Conservation (phyloP, 2,113 vertebrate genomes). For the Clarias batrachus region DNA sequence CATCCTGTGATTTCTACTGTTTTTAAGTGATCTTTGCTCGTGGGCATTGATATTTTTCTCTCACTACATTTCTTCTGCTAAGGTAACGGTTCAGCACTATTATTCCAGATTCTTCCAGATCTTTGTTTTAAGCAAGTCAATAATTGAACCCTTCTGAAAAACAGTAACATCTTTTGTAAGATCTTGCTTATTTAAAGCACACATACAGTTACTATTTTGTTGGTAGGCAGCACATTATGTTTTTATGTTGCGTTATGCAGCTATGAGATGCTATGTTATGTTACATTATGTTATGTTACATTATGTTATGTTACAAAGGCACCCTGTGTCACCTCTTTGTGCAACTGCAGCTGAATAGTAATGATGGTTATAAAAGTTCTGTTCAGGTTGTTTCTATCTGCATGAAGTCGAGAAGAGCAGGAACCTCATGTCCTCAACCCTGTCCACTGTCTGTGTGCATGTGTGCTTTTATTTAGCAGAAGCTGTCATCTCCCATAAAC, state of each 20-base stretch:
- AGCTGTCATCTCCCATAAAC: slow-evolving; percentile 75
- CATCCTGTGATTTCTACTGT: too few relatives aligned
- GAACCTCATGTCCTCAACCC: slow-evolving; percentile 51
- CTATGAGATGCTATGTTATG: not conserved
- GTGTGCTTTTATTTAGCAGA: slow-evolving; percentile 71
- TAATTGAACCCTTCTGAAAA: too few relatives aligned
- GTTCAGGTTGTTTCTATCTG: slow-evolving; percentile 36
- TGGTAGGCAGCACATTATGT: not conserved
- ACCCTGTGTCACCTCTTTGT: not conserved
- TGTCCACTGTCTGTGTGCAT: slow-evolving; percentile 54
- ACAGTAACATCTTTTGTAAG: too few relatives aligned
- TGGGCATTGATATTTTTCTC: too few relatives aligned
- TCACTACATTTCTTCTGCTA: too few relatives aligned
- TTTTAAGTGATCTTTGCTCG: too few relatives aligned
- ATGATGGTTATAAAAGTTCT: slow-evolving; percentile 45
- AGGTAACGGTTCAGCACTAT: too few relatives aligned
- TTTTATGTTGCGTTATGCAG: not conserved
- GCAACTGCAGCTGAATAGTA: slow-evolving; percentile 35
- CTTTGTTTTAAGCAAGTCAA: too few relatives aligned
- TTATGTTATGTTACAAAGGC: not conserved
- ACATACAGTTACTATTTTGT: too few relatives aligned
- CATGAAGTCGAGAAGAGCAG: slow-evolving; percentile 39
- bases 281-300: not conserved
- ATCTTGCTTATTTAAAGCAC: too few relatives aligned
- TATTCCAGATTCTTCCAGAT: too few relatives aligned